A percentile compares a stretch with the other conserved stretches of the same genome.
These are phyloP conservation scores for Eremobia ochroleuca DNA, from an alignment of 2,888 invertebrate genomes.

Conservation along the genomic window DNA sequence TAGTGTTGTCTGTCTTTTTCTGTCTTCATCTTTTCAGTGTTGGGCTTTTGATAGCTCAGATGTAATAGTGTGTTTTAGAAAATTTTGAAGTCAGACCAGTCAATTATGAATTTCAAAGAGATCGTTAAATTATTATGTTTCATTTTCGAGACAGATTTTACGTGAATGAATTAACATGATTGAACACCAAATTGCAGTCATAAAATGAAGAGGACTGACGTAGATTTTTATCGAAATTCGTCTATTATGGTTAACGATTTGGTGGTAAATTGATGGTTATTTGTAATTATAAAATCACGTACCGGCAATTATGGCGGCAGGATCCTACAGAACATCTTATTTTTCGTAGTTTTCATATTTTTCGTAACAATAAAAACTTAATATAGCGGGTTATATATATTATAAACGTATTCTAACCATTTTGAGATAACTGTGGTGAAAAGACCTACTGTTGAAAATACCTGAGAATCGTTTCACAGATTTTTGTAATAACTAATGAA, in stretches of 20 bases:
- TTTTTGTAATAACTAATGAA: no score
- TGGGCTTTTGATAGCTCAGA: slow-evolving; percentile 62
- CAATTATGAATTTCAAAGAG: slow-evolving; percentile 39
- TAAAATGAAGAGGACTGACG: slow-evolving; percentile 24
- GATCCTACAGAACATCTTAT: not conserved
- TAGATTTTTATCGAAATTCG: not conserved
- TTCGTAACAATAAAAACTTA: not conserved
- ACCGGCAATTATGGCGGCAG: not conserved
- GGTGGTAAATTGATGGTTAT: slow-evolving; percentile 13
- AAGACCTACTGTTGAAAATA: no score
- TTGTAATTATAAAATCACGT: not conserved
- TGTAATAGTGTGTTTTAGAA: slow-evolving; percentile 63
- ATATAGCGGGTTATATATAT: no score
- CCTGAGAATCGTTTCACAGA: no score
- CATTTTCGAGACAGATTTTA: slow-evolving; percentile 14
- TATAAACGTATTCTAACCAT: no score
- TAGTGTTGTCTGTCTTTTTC: slow-evolving; percentile 67
- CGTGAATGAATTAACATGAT: slow-evolving; percentile 39
- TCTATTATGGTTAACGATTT: not conserved
- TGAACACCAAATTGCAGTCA: slow-evolving; percentile 21
- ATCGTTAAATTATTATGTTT: slow-evolving; percentile 28
- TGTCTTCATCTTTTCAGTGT: slow-evolving; percentile 69
- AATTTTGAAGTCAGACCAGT: slow-evolving; percentile 38
- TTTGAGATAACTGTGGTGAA: no score
- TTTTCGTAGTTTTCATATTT: not conserved